A percentile compares a stretch with the other conserved stretches of the same genome.
phyloP scores from a whole-genome alignment of 2,113 vertebrate species.

The Polyodon spathula region DNA sequence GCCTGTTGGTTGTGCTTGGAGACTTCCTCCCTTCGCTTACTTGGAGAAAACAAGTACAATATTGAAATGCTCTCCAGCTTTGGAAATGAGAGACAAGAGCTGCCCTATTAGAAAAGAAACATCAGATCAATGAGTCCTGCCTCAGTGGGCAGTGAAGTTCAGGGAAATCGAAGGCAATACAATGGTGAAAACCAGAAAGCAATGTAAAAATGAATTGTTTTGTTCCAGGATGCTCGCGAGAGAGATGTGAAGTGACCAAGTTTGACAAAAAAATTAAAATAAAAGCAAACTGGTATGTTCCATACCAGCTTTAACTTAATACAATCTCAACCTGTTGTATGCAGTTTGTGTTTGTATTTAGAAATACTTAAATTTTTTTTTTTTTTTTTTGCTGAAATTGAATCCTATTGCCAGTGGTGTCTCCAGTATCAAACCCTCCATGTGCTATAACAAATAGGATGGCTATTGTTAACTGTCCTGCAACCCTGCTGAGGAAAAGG shows the following conservation, averaged over 20 bases:
- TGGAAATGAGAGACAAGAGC: too few relatives aligned
- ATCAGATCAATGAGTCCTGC: too few relatives aligned
- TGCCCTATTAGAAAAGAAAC: too few relatives aligned
- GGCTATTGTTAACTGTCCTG: too few relatives aligned
- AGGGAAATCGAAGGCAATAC: neutral
- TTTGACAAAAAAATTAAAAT: conserved; percentile 10
- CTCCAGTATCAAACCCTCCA: too few relatives aligned
- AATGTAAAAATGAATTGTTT: conserved; percentile 4
- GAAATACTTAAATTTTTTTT: neutral
- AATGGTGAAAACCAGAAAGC: neutral
- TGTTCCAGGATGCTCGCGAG: neutral
- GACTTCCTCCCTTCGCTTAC: too few relatives aligned
- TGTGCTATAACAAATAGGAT: too few relatives aligned
- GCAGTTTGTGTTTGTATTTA: neutral
- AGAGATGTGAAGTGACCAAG: conserved; percentile 4
- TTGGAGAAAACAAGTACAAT: too few relatives aligned
- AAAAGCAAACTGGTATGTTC: neutral
- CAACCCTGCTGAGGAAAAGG: too few relatives aligned
- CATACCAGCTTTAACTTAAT: neutral
- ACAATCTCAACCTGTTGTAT: neutral
- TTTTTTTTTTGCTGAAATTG: conserved; percentile 1
- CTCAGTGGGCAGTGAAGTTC: neutral
- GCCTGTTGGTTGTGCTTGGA: neutral
- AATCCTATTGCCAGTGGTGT: neutral
- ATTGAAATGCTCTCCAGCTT: too few relatives aligned